Conservation (phyloP, 2,888 invertebrate species). For the Lithophane semibrunnea region DNA sequence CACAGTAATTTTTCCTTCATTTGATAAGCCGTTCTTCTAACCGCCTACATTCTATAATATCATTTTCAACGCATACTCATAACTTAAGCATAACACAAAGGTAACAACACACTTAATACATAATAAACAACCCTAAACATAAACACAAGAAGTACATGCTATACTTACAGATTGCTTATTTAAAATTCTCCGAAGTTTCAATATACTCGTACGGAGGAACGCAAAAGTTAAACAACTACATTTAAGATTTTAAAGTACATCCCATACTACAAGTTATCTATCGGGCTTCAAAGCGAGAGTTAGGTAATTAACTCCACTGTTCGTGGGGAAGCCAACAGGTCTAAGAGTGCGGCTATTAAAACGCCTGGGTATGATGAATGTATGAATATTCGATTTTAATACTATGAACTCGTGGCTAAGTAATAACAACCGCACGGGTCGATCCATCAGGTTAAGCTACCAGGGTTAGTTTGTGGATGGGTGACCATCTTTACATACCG, state of each 20-base stretch:
- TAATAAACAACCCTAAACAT: conserved; percentile 28
- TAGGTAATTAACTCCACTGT: conserved; percentile 75
- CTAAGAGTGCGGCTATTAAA: conserved; percentile 57
- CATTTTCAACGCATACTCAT: conserved; percentile 19
- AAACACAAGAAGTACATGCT: conserved; percentile 39
- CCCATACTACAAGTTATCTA: conserved; percentile 60
- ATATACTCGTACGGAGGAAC: conserved; percentile 46
- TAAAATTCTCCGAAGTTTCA: conserved; percentile 55
- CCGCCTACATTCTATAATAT: neutral
- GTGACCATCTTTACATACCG: too few species aligned
- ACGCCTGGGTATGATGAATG: conserved; percentile 3
- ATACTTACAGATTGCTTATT: conserved; percentile 51
- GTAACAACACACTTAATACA: conserved; percentile 29
- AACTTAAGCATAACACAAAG: conserved; percentile 27
- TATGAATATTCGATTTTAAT: neutral
- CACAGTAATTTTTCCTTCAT: neutral
- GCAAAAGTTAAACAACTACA: conserved; percentile 60
- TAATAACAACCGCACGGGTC: too few species aligned
- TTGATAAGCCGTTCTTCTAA: neutral
- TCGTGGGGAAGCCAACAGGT: conserved; percentile 66
- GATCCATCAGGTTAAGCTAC: too few species aligned
- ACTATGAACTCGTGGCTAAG: too few species aligned
- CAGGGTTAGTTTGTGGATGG: too few species aligned
- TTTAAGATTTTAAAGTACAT: conserved; percentile 66
- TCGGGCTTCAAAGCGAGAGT: conserved; percentile 66